phyloP scores from a whole-genome alignment of 2,888 invertebrate species.

The Boloria selene region DNA sequence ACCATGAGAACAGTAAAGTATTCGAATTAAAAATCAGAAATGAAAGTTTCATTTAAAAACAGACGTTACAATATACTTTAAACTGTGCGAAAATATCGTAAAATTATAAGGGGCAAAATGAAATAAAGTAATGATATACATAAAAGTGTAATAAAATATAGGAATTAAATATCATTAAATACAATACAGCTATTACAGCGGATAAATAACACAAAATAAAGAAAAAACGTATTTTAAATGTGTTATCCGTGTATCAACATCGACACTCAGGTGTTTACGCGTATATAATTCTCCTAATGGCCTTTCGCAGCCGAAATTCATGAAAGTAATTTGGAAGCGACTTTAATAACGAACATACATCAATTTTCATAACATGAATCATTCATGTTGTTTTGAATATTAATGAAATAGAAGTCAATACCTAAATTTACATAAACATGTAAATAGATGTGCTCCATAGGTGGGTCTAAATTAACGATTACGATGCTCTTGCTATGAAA shows the following conservation, averaged over 20 bases:
- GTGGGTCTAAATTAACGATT: not conserved
- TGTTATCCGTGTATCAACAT: slow-evolving; percentile 3
- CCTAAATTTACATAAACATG: slow-evolving; percentile 39
- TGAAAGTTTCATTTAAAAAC: too few species aligned
- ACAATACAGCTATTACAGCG: too few species aligned
- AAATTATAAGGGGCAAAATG: too few species aligned
- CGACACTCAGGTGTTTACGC: slow-evolving; percentile 12
- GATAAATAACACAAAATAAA: too few species aligned
- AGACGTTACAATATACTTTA: too few species aligned
- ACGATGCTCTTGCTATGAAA: not conserved
- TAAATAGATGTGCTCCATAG: slow-evolving; percentile 20
- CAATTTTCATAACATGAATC: slow-evolving; percentile 33
- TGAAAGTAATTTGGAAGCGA: slow-evolving; percentile 36
- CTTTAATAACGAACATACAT: slow-evolving; percentile 36
- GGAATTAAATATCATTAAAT: too few species aligned
- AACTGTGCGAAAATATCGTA: too few species aligned
- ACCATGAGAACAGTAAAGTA: too few species aligned
- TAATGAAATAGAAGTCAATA: slow-evolving; percentile 45
- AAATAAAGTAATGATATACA: too few species aligned
- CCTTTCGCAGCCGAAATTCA: slow-evolving; percentile 31
- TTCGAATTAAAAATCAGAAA: too few species aligned
- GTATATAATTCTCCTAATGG: slow-evolving; percentile 31
- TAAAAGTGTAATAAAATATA: too few species aligned
- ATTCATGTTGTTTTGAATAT: slow-evolving; percentile 36
- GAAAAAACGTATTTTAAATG: not conserved